Evolutionary conservation across 2,113 vertebrate species (phyloP).

Genomic region (Melanotaenia duboulayi): DNA sequence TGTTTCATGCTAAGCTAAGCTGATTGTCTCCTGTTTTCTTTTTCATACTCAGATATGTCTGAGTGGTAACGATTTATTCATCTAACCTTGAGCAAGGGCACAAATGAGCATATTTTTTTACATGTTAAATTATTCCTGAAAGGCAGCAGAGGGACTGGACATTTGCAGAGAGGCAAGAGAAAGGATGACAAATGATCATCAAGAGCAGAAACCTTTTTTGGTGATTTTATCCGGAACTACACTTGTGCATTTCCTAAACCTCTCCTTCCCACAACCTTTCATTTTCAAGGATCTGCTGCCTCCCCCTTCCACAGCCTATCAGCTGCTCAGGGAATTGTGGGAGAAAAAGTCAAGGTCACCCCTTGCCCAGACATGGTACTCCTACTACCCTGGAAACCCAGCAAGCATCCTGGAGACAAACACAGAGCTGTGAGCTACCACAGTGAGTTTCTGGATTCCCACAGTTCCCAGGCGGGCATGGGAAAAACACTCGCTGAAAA

Average conservation of each 20-base stretch:
- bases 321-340: constrained; percentile 66
- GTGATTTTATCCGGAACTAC: constrained; percentile 35
- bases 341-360: constrained; percentile 73
- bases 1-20: background rate
- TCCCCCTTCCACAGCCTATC: constrained; percentile 67
- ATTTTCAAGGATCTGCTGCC: constrained; percentile 43
- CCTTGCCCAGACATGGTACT: constrained; percentile 62
- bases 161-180: background rate
- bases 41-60: too few species aligned
- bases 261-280: constrained; percentile 75
- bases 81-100: background rate
- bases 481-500: constrained; percentile 64
- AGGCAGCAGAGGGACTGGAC: background rate
- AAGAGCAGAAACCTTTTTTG: constrained; percentile 36
- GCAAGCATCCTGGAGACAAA: constrained; percentile 77
- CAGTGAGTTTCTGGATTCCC: constrained; percentile 62
- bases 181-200: constrained; percentile 14
- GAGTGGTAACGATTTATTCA: too few species aligned
- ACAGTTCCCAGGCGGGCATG: constrained; percentile 66
- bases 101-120: background rate
- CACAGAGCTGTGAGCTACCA: constrained; percentile 57
- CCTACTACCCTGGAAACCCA: constrained; percentile 77
- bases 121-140: background rate
- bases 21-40: background rate
- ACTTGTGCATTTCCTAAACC: constrained; percentile 44